Evolutionary conservation across 2,888 invertebrate genomes (phyloP), one percentile per base, ranked within the genome.

Genomic region (Sturmia bella): DNA sequence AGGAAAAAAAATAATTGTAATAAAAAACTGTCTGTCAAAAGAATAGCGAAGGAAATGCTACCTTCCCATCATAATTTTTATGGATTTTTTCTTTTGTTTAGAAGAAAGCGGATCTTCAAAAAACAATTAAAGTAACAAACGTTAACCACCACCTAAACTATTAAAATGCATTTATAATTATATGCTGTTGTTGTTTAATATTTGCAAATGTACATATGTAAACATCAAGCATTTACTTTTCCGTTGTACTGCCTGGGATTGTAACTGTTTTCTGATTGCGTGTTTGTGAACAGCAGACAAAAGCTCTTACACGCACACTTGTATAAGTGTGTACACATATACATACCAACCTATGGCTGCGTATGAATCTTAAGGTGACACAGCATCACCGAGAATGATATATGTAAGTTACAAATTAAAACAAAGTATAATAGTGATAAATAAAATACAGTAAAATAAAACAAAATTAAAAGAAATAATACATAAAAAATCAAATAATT

Each of bases 91-190:
- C 7, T 32, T 54, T 50, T 57, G 13, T 15, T 11, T 15, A 27
- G 4, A n/a, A 15, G 12, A 39, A 45, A 70, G 54, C 7, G 15
- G 43, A 52, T 11, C 27, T 27, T 15, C 4, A 24, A 78, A 78
- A 66, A 66, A 59, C 24, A 24, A 54, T 69, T 69, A 66, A 72
- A 57, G 41, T 56, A 73, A 66, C 79, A 50, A 76, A 69, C 66
- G 79, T 54, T 80, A 84, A 79, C 75, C 63, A 81, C 83, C 79
- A 76, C 79, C 75, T 77, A 83, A 85, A 76, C 84, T 83, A 84
- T 84, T 85, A 83, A 84, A 85, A 83, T 81, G 83, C 84, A 84
- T 83, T 85, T 85, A 85, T 84, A 85, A 85, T 84, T 85, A 84
- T 68, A 52, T 48, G 37, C 69, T 64, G 84, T 85, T 85, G 84